Conservation (phyloP, 2,113 vertebrate species). For the Ictalurus punctatus region DNA sequence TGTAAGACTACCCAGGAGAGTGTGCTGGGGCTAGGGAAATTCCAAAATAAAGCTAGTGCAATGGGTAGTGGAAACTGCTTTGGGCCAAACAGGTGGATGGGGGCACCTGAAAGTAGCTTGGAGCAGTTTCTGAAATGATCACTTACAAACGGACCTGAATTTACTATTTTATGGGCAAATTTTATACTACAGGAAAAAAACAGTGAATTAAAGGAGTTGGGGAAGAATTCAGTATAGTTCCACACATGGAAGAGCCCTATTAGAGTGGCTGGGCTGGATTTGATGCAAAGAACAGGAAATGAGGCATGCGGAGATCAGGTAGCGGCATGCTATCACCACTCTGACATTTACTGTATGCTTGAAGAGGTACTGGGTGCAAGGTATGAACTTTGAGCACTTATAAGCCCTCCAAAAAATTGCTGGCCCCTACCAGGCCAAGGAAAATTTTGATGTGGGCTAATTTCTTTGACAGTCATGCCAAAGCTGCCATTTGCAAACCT, state of each 20-base stretch:
- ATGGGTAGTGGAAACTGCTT: slow-evolving; percentile 25
- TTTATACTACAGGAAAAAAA: slow-evolving; percentile 28
- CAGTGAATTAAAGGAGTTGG: neutral
- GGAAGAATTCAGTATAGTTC: slow-evolving; percentile 15
- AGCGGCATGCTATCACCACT: slow-evolving; percentile 36
- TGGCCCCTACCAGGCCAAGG: slow-evolving; percentile 48
- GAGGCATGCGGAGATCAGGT: slow-evolving; percentile 32
- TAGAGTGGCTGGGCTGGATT: slow-evolving; percentile 34
- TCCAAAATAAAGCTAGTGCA: slow-evolving; percentile 18
- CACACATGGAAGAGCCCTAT: slow-evolving; percentile 25
- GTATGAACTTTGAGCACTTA: slow-evolving; percentile 41
- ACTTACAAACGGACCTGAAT: slow-evolving; percentile 47
- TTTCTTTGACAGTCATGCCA: slow-evolving; percentile 41
- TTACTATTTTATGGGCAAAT: slow-evolving; percentile 27
- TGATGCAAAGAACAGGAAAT: slow-evolving; percentile 34
- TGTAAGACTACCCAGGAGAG: slow-evolving; percentile 35
- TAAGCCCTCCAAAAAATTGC: slow-evolving; percentile 49
- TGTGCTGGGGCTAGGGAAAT: neutral
- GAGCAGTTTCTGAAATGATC: slow-evolving; percentile 50
- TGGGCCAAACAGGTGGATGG: slow-evolving; percentile 24
- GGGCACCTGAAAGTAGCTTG: slow-evolving; percentile 30
- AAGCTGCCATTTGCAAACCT: slow-evolving; percentile 56
- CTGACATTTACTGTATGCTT: slow-evolving; percentile 6
- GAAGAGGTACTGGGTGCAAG: slow-evolving; percentile 23
- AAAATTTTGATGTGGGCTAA: slow-evolving; percentile 58